These are phyloP conservation scores for Thunnus albacares DNA, from an alignment of 2,797 vertebrate species.

Conservation along the genomic window DNA sequence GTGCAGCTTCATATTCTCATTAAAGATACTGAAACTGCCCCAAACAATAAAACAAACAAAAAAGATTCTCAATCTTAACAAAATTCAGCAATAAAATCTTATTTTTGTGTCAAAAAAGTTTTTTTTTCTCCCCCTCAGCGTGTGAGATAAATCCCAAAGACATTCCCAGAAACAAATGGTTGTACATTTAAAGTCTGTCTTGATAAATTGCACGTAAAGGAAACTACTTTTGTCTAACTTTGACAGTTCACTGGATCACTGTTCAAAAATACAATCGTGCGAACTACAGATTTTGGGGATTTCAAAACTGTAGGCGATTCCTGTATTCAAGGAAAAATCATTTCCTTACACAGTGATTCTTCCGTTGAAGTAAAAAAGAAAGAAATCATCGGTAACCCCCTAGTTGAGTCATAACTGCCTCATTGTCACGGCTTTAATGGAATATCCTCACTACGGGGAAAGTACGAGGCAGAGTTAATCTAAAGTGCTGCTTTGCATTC, in stretches of 20 bases:
- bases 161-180: background rate
- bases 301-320: slow-evolving; percentile 9
- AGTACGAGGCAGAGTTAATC: background rate
- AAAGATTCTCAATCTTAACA: no score
- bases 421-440: slow-evolving; percentile 36
- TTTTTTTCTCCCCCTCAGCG: background rate
- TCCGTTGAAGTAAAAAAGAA: background rate
- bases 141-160: slow-evolving; percentile 2
- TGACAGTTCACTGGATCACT: background rate
- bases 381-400: slow-evolving; percentile 40
- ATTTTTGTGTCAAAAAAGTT: background rate
- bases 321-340: slow-evolving; percentile 7
- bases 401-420: slow-evolving; percentile 45
- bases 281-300: background rate
- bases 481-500: slow-evolving; percentile 13
- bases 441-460: slow-evolving; percentile 26
- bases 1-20: background rate
- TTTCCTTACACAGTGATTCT: slow-evolving; percentile 26
- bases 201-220: background rate
- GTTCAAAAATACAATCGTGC: background rate
- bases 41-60: background rate
- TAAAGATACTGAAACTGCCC: background rate
- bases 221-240: background rate
- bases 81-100: background rate
- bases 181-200: background rate